Conservation (phyloP, 1,140 invertebrate genomes). For the Drosophila repletoides region DNA sequence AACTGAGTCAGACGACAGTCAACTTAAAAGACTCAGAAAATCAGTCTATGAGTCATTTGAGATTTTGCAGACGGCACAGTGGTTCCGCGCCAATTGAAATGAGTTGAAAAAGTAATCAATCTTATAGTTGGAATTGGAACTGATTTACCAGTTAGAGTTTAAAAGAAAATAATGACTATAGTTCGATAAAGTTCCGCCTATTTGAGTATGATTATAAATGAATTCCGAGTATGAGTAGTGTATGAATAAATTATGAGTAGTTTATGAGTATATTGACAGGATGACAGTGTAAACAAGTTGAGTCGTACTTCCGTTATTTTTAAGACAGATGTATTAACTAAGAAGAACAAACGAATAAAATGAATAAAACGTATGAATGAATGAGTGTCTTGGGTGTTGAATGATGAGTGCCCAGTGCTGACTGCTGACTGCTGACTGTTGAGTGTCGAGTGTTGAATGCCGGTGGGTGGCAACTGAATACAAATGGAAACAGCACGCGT, state of each 20-base stretch:
- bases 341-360: constrained; percentile 24
- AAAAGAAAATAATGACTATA: too few relatives aligned
- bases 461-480: constrained; percentile 48
- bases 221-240: too few relatives aligned
- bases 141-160: too few relatives aligned
- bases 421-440: constrained; percentile 20
- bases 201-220: too few relatives aligned
- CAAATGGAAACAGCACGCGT: constrained; percentile 62
- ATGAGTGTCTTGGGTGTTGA: constrained; percentile 21
- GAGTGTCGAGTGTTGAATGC: constrained; percentile 10
- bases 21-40: too few relatives aligned
- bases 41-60: too few relatives aligned
- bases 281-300: constrained; percentile 28
- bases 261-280: constrained; percentile 22
- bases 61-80: too few relatives aligned
- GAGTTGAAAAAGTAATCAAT: too few relatives aligned
- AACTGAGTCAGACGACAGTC: too few relatives aligned
- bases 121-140: too few relatives aligned
- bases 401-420: constrained; percentile 10
- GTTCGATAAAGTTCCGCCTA: too few relatives aligned
- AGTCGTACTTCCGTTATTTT: constrained; percentile 32
- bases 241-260: constrained; percentile 23
- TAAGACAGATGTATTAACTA: constrained; percentile 28
- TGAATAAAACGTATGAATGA: constrained; percentile 4
- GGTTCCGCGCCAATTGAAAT: too few relatives aligned